phyloP scores from a whole-genome alignment of 2,888 invertebrate genomes.

The Volucella inflata region DNA sequence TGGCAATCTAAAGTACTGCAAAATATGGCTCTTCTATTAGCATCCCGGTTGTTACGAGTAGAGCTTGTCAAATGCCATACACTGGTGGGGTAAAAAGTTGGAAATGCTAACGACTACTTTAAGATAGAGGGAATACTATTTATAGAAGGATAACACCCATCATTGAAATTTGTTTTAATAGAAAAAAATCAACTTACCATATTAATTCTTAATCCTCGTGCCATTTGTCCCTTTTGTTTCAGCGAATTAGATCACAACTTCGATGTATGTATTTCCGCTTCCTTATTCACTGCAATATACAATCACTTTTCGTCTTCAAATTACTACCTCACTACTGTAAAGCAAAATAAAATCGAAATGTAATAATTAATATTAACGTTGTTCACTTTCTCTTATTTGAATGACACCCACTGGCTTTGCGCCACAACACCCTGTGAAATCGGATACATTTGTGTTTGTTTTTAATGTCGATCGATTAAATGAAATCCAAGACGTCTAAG shows the following conservation, averaged over 20 bases:
- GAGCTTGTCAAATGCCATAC: no score
- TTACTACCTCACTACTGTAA: constrained; percentile 21
- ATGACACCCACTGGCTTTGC: constrained; percentile 31
- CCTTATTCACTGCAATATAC: constrained; percentile 14
- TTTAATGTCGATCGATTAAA: constrained; percentile 32
- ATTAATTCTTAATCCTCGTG: constrained; percentile 42
- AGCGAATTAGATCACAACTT: no score
- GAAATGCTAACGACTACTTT: neutral
- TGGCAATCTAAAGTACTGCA: no score
- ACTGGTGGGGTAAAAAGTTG: no score
- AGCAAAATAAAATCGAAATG: constrained; percentile 12
- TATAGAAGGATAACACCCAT: neutral
- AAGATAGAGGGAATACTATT: neutral
- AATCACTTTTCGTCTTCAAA: constrained; percentile 35
- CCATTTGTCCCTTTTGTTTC: constrained; percentile 21
- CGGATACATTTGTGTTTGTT: constrained; percentile 27
- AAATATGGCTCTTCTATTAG: no score
- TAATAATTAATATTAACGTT: constrained; percentile 14
- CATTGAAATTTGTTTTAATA: neutral
- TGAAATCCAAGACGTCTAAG: constrained; percentile 52
- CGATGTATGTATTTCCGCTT: neutral
- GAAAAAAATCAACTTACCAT: constrained; percentile 48
- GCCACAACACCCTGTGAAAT: constrained; percentile 70
- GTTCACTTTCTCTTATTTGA: constrained; percentile 52
- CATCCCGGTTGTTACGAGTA: no score